Conservation (phyloP, 2,888 invertebrate species). For the Callinectes sapidus region DNA sequence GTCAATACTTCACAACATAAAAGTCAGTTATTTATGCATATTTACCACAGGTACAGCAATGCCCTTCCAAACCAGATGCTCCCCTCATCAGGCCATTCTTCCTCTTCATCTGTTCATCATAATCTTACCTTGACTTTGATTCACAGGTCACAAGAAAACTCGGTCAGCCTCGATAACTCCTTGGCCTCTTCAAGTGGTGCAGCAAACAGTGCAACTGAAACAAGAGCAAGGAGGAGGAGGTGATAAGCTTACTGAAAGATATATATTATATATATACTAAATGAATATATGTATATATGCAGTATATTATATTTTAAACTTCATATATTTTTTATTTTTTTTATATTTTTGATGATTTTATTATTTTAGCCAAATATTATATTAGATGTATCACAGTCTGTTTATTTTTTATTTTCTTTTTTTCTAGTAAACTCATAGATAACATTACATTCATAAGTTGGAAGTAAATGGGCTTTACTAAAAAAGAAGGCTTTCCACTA, state of each 20-base stretch:
- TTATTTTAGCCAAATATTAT: too few species aligned
- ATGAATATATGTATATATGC: too few species aligned
- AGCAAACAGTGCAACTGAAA: background rate
- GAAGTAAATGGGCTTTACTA: background rate
- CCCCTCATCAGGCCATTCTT: too few species aligned
- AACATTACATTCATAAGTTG: background rate
- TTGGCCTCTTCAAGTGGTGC: background rate
- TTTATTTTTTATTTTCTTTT: background rate
- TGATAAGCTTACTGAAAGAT: background rate
- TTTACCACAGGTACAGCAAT: too few species aligned
- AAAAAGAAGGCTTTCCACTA: background rate
- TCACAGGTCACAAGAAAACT: background rate
- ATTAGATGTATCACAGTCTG: background rate
- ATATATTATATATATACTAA: too few species aligned
- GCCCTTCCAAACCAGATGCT: too few species aligned
- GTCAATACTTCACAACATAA: too few species aligned
- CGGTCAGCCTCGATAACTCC: background rate
- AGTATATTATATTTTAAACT: too few species aligned
- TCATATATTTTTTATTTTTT: too few species aligned
- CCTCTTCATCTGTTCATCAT: background rate
- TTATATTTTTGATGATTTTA: too few species aligned
- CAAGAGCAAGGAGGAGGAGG: background rate
- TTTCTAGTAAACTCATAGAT: background rate
- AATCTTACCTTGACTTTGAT: background rate
- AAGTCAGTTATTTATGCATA: too few species aligned